These are phyloP conservation scores for Stegostoma tigrinum DNA, from an alignment of 2,113 vertebrate species.

Conservation along the genomic window DNA sequence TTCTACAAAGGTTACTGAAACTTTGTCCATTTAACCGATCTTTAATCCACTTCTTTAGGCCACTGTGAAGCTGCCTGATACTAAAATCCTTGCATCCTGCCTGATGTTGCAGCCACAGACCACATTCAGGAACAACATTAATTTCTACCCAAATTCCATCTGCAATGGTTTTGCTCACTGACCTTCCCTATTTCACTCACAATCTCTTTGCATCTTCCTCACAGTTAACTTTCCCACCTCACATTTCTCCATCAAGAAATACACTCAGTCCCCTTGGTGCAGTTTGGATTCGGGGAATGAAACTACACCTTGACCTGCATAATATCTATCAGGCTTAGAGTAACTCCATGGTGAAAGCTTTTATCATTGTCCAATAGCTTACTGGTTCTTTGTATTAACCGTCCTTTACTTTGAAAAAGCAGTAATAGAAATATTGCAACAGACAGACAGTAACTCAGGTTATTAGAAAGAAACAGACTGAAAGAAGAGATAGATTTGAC, in stretches of 20 bases:
- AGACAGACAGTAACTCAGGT: neutral
- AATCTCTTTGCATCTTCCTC: neutral
- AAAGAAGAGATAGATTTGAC: neutral
- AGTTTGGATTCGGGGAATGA: neutral
- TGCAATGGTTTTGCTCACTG: neutral
- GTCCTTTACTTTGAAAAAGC: neutral
- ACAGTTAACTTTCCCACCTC: neutral
- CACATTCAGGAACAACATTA: neutral
- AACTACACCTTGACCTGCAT: neutral
- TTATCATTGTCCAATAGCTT: neutral
- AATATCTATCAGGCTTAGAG: neutral
- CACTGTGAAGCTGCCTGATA: no score
- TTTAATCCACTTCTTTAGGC: no score
- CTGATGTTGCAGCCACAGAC: no score
- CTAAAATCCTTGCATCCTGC: no score
- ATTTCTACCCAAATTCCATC: neutral
- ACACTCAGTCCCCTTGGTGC: no score
- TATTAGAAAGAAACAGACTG: neutral
- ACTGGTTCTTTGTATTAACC: neutral
- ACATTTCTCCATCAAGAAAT: no score
- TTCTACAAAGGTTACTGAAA: no score
- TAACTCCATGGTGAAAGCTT: neutral
- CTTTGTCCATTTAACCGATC: no score
- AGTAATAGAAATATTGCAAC: neutral
- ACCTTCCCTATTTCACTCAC: neutral